Base-by-base conservation (phyloP, 2,888 invertebrate species). In the Muschampia plurimacula region DNA sequence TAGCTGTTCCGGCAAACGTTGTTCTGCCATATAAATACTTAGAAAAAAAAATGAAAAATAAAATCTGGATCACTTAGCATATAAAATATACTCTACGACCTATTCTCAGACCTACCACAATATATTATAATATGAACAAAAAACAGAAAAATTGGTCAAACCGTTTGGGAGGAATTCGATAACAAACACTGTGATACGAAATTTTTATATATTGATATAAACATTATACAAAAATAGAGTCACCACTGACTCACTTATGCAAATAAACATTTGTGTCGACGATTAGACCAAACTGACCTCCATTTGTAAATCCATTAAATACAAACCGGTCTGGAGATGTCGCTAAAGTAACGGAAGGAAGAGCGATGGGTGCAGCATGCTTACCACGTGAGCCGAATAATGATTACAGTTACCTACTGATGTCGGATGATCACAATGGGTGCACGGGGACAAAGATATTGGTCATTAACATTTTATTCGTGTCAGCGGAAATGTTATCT, bases 261-360 rank as follows among this genome's bases (percentile, higher is more conserved):
- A 22, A 22, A 55, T 55, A 55, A 22, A 55, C 22, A 55, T 55
- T 55, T 9, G 22, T 55, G 55, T 22, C 55, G 55, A 55, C 22
- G 55, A 55, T 55, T 22, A 55, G 22, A 55, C 2, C 55, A 55
- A 55, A 55, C 55, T 55, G 55, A 55, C 55, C 55, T 55, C 55
- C 55, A 22, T 55, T 55, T 55, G 55, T 22, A 22, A 55, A 9
- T 55, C 10, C 22, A 55, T 55, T 55, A 55, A 36, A 36, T 10
- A 65, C 22, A 36, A 71, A 71, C 71, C 66, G 60, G 71, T 71
- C 41, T 60, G 3, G 72, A 76, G 79, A 77, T 81, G 81, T 82
- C 78, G 78, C 79, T 80, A 78, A 85, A 77, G 83, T 89, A 91
- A 55, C 91, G 92, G 92, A 91, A 92, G 92, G 92, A 92, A 91